Conservation (phyloP, 2,797 vertebrate species). For the Chiloscyllium punctatum region DNA sequence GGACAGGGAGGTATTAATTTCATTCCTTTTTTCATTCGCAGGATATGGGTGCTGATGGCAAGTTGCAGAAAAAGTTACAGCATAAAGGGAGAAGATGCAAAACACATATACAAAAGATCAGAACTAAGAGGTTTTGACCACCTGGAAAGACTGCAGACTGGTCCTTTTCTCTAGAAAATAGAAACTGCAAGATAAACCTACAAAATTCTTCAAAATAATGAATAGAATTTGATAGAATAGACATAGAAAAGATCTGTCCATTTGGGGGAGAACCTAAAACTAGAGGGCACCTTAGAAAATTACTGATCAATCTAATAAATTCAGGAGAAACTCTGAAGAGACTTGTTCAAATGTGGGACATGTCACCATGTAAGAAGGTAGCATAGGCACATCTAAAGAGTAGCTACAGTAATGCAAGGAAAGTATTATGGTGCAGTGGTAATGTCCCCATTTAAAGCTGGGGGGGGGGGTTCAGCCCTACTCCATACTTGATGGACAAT, state of each 20-base stretch:
- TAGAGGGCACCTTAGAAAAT: background rate
- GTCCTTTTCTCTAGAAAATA: background rate
- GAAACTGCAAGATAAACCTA: background rate
- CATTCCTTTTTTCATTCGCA: background rate
- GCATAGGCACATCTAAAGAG: background rate
- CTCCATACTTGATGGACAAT: background rate
- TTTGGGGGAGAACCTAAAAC: background rate
- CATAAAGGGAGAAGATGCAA: background rate
- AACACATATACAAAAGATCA: background rate
- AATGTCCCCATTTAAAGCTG: background rate
- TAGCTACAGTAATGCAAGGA: background rate
- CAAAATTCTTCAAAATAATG: background rate
- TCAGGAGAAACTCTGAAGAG: background rate
- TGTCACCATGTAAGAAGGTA: background rate
- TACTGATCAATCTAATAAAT: background rate
- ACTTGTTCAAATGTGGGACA: background rate
- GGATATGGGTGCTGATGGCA: background rate
- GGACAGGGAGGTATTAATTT: background rate
- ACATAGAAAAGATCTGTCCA: background rate
- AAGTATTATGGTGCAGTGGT: background rate
- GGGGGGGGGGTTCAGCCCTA: background rate
- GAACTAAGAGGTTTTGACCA: background rate
- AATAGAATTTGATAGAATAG: background rate
- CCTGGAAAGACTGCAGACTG: background rate
- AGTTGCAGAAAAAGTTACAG: background rate